Evolutionary conservation across 1,140 invertebrate species (phyloP).

Genomic region (Dreissena rostriformis): DNA sequence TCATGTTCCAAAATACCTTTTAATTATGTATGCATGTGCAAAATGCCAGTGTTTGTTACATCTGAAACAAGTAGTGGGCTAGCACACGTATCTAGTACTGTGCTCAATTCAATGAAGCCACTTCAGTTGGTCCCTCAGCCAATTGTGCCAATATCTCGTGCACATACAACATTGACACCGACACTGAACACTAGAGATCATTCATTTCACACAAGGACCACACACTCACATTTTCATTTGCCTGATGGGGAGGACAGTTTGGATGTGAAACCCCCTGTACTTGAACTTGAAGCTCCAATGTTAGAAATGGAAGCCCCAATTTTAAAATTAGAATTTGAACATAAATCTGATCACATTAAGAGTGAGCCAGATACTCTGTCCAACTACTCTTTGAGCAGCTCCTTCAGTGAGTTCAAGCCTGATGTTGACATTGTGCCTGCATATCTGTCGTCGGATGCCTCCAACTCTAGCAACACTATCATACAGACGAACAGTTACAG

Average conservation of each 20-base stretch:
- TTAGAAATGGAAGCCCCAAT: slow-evolving; percentile 51
- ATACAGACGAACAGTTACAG: slow-evolving; percentile 65
- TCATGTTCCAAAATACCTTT: too few species aligned
- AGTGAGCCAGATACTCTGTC: slow-evolving; percentile 55
- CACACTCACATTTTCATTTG: slow-evolving; percentile 31
- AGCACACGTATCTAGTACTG: too few species aligned
- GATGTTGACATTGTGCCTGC: slow-evolving; percentile 38
- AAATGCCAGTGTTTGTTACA: too few species aligned
- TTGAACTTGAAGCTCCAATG: slow-evolving; percentile 48
- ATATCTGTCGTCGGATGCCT: slow-evolving; percentile 48
- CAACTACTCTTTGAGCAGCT: slow-evolving; percentile 32
- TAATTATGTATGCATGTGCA: too few species aligned
- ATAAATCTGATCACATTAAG: slow-evolving; percentile 27
- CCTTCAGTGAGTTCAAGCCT: slow-evolving; percentile 2
- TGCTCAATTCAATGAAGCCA: slow-evolving; percentile 62
- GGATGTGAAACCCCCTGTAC: slow-evolving; percentile 39
- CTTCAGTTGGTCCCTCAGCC: slow-evolving; percentile 70
- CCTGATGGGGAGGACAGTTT: slow-evolving; percentile 43
- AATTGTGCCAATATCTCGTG: slow-evolving; percentile 65
- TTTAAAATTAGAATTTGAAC: slow-evolving; percentile 41
- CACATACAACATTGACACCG: slow-evolving; percentile 36
- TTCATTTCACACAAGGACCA: slow-evolving; percentile 28
- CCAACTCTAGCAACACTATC: too few species aligned
- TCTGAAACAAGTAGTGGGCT: too few species aligned
- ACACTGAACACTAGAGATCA: slow-evolving; percentile 17